These are phyloP conservation scores for Drosophila formosana DNA, from an alignment of 2,888 invertebrate genomes.

Conservation along the genomic window DNA sequence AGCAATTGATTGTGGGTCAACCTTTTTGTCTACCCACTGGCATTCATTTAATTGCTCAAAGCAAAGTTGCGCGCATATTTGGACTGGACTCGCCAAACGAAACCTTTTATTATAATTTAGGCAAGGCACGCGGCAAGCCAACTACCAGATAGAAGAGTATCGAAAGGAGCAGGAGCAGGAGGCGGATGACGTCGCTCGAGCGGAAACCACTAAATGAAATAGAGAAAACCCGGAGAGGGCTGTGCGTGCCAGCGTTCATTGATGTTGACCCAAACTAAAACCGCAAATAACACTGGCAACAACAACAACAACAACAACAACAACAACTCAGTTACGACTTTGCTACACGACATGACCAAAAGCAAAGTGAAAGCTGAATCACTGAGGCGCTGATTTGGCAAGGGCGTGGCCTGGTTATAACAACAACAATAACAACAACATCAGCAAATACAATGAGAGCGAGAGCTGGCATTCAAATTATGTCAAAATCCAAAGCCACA, in stretches of 20 bases:
- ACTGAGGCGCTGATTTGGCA: conserved; percentile 23
- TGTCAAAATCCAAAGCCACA: conserved; percentile 77
- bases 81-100: conserved; percentile 59
- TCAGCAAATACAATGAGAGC: conserved; percentile 5
- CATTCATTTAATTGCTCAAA: conserved; percentile 71
- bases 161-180: not conserved
- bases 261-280: conserved; percentile 72
- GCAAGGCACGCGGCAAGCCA: conserved; percentile 58
- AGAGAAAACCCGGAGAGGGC: conserved; percentile 23
- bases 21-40: conserved; percentile 44
- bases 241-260: conserved; percentile 65
- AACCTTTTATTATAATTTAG: conserved; percentile 78
- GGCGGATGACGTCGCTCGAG: conserved; percentile 46
- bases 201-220: conserved; percentile 65
- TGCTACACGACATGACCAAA: conserved; percentile 44
- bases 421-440: conserved; percentile 19
- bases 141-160: not conserved
- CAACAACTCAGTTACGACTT: conserved; percentile 51
- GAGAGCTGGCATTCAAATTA: conserved; percentile 62
- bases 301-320: conserved; percentile 44
- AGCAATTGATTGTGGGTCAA: conserved; percentile 44
- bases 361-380: conserved; percentile 36
- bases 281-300: conserved; percentile 72
- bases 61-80: conserved; percentile 59
- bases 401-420: conserved; percentile 31